Conservation (phyloP, 2,113 vertebrate species). For the Centrocercus urophasianus region DNA sequence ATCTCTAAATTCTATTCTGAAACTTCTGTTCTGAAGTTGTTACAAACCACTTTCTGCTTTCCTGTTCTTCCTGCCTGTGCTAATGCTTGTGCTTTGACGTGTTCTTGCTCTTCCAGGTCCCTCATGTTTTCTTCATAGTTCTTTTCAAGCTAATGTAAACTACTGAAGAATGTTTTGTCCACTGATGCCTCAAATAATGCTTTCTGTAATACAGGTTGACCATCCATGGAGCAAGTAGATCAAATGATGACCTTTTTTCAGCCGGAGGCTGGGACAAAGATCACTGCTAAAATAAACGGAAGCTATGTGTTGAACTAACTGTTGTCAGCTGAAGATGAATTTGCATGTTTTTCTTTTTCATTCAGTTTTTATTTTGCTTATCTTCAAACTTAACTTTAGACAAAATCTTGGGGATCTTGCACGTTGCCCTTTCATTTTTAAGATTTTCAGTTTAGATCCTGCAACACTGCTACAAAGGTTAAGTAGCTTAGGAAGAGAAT, state of each 20-base stretch:
- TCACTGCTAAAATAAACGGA: neutral
- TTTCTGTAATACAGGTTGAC: neutral
- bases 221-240: neutral
- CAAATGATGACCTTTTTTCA: neutral
- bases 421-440: neutral
- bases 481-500: neutral
- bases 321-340: neutral
- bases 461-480: neutral
- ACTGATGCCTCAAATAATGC: neutral
- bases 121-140: neutral
- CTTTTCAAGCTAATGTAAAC: neutral
- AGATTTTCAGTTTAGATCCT: neutral
- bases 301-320: neutral
- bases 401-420: neutral
- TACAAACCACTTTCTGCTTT: neutral
- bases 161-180: neutral
- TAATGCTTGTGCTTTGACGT: neutral
- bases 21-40: neutral
- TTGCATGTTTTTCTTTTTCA: neutral
- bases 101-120: neutral
- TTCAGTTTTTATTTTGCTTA: neutral
- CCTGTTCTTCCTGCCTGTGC: neutral
- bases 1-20: neutral
- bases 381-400: neutral
- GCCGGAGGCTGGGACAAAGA: neutral